Base-by-base conservation (phyloP, 1,140 invertebrate species). In the Lordiphosa clarofinis region DNA sequence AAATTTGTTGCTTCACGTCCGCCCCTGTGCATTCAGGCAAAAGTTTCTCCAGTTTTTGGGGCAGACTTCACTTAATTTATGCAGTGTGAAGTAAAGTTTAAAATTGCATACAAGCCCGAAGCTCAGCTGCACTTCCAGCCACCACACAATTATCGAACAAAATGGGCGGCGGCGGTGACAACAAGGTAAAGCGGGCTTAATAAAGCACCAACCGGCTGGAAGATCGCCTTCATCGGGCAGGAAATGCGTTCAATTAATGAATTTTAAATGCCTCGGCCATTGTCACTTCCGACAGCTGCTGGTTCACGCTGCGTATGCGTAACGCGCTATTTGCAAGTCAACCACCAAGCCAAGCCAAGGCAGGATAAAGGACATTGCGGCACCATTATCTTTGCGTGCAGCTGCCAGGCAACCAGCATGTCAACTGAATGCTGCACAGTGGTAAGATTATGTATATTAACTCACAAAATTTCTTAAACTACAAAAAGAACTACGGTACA, bases 171-270 rank as follows among this genome's bases (percentile, higher is more conserved):
- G 15, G 19, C n/a, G 19, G 21, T 4, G 24, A 31, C 31, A 13
- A 50, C 11, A 37, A 50, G 15, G 19, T 39, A 42, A 46, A 46
- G 43, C 46, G 35, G 36, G 39, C 11, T 49, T 52, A 39, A 63
- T 53, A 49, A 49, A 50, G 56, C 39, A 35, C 49, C 50, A 58
- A 12, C 35, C 35, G 48, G 46, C 31, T 44, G 46, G 39, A 52
- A 36, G 38, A 56, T 62, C 42, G 52, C 33, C 37, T 58, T 21
- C 42, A 39, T 47, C 35, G 38, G 39, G 58, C 58, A 50, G 55
- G 59, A 73, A 81, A 73, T 81, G 67, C 64, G 73, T 68, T 78
- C 78, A 84, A 84, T 82, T 82, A 82, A 82, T 84, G 78, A 65
- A 82, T 84, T 84, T 82, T 84, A 84, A 81, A 78, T 82, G 76